Evolutionary conservation across 1,140 invertebrate genomes (phyloP).

Genomic region (Drosophila setifemur): DNA sequence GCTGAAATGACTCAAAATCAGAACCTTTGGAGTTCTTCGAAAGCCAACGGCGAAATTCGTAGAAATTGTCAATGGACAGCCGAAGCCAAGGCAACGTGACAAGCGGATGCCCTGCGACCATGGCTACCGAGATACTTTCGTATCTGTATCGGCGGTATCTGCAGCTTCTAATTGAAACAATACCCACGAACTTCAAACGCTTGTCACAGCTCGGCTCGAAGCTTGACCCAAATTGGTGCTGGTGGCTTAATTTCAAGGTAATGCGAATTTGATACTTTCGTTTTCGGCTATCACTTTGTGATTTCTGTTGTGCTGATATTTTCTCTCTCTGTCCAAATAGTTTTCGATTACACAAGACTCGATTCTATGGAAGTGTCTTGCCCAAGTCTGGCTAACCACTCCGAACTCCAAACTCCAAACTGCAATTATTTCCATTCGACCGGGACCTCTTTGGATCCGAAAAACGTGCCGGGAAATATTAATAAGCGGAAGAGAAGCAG

Average conservation of each 20-base stretch:
- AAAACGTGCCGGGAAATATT: conserved; percentile 70
- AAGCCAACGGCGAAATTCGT: conserved; percentile 37
- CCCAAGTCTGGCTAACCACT: conserved; percentile 48
- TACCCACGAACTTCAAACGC: conserved; percentile 47
- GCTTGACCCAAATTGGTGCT: conserved; percentile 71
- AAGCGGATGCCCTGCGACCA: conserved; percentile 41
- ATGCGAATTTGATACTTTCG: conserved; percentile 75
- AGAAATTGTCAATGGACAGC: conserved; percentile 32
- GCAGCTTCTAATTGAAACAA: conserved; percentile 70
- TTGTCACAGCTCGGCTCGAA: conserved; percentile 29
- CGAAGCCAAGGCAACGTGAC: conserved; percentile 36
- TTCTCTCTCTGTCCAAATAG: conserved; percentile 16
- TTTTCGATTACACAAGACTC: conserved; percentile 63
- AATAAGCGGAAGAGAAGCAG: conserved; percentile 75
- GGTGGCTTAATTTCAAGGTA: conserved; percentile 67
- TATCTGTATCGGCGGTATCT: conserved; percentile 18
- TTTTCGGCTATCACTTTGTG: conserved; percentile 24
- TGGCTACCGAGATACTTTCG: conserved; percentile 14
- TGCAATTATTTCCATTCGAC: conserved; percentile 60
- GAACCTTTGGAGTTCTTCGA: conserved; percentile 50
- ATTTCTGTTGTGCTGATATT: conserved; percentile 6
- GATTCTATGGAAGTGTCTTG: conserved; percentile 60
- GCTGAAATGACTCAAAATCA: conserved; percentile 3
- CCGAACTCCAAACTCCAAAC: conserved; percentile 18
- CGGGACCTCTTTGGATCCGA: conserved; percentile 9